Base-by-base conservation (phyloP, 2,888 invertebrate species). In the Pollenia angustigena region DNA sequence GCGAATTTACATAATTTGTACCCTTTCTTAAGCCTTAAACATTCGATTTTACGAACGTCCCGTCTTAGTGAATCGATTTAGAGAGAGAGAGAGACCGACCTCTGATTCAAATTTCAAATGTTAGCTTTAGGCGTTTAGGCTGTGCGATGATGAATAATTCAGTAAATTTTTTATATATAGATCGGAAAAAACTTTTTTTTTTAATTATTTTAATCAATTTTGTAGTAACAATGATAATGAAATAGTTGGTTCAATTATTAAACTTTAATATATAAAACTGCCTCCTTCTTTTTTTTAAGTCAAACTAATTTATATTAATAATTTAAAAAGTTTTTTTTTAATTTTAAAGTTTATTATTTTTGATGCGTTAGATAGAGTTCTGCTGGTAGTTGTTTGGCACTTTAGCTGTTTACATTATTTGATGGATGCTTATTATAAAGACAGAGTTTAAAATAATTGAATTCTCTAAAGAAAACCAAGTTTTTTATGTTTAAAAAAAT, bases 251-350 rank as follows among this genome's bases (percentile, higher is more conserved):
- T n/a, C n/a, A n/a, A n/a, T n/a, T n/a, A n/a, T n/a, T n/a, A n/a
- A n/a, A 18, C 1, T 32, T 32, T 32, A 66, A 14, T 66, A 23
- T 66, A 46, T 48, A 50, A 32, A 42, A 18, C 16, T 42, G 18
- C 42, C 12, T 40, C 42, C 12, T 40, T 7, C 18, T 56, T 56
- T 71, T 44, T 72, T 52, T 7, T 2, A 9, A 58, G 58, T 72
- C 58, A 32, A 58, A 11, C 46, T 32, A 48, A 48, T 58, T 46
- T 48, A 46, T 32, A 58, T 58, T 58, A 58, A 48, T 72, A 58
- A 58, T 58, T 40, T 46, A n/a, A 58, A 58, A n/a, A 56, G 9
- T 54, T 42, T 44, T 54, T 54, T 40, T 4, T 12, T 10, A 44
- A 32, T 54, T 11, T 18, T 54, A 6, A 71, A 71, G 54, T 74